Base-by-base conservation (phyloP, 2,888 invertebrate species). In the Timema cristinae region DNA sequence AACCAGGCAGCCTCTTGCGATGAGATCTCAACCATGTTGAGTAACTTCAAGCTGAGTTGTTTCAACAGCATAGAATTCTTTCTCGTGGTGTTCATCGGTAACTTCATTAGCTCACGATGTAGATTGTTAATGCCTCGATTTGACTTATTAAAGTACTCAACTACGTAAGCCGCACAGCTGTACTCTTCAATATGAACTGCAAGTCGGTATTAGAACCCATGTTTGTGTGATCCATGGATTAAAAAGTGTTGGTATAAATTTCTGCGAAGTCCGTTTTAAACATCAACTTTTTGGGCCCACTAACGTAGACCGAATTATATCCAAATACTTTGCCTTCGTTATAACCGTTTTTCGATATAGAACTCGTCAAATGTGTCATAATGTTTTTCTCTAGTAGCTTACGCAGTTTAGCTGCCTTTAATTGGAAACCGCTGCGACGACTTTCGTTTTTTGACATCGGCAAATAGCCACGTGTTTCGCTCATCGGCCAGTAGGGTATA, bases 1-100 rank as follows among this genome's bases (percentile, higher is more conserved):
- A 79, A 83, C 82, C 82, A 83, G 70, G 83, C 83, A 67, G 82
- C 82, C 78, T 83, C 82, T 80, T 83, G 82, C 73, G 77, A 77
- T 6, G 79, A 74, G 76, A 82, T 80, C 74, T 82, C 81, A 49
- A 78, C 77, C 50, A 69, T 69, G 72, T 82, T 81, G 0, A 82
- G 74, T 54, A 81, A 66, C 59, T 81, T 69, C 6, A 80, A 71
- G 73, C 79, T 76, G 54, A 80, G 73, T 75, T 77, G 79, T 73
- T 74, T 77, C 5, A 78, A 78, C 0, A 77, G 71, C 15, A 79
- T 6, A 78, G 73, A 9, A 75, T 68, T 81, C 78, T 51, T 79
- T 78, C 56, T 82, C 79, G 5, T 80, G 81, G 77, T 82, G 75
- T 73, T 81, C 76, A 52, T 77, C 71, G 32, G 66, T 49, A 51